These are phyloP conservation scores for Sibirionetta formosa DNA, from an alignment of 2,797 vertebrate species.

Conservation along the genomic window DNA sequence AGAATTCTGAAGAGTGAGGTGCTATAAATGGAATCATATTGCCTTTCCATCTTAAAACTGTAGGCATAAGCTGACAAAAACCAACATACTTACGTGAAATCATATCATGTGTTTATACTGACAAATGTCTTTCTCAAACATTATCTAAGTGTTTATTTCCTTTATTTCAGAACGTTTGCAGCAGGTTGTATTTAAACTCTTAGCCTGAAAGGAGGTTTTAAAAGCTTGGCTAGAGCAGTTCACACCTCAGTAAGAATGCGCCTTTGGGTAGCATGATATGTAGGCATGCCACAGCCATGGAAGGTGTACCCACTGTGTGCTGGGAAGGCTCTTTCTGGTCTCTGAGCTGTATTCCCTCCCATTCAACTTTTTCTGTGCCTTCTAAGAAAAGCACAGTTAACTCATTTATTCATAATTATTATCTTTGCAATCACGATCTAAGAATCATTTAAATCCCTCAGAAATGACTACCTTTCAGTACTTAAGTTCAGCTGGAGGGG, in stretches of 20 bases:
- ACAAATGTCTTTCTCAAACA: not conserved
- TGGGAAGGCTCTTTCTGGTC: not conserved
- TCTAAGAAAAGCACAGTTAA: not conserved
- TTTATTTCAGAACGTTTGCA: not conserved
- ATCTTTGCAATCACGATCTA: not conserved
- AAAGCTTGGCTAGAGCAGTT: not conserved
- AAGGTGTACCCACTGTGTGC: not conserved
- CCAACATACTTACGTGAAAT: not conserved
- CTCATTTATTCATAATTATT: not conserved
- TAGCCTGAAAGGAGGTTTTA: not conserved
- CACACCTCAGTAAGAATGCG: not conserved
- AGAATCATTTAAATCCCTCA: not conserved
- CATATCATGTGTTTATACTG: not conserved
- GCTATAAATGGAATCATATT: not conserved
- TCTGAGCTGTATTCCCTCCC: not conserved
- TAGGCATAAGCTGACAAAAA: not conserved
- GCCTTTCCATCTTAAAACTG: not conserved
- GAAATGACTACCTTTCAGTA: not conserved
- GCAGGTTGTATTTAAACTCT: not conserved
- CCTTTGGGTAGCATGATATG: accelerated
- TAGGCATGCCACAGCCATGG: not conserved
- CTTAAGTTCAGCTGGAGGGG: not conserved
- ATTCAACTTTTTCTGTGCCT: not conserved
- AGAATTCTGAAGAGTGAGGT: not conserved
- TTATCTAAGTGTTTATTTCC: not conserved